Evolutionary conservation across 1,140 invertebrate species (phyloP).

Genomic region (Rhyzopertha dominica): DNA sequence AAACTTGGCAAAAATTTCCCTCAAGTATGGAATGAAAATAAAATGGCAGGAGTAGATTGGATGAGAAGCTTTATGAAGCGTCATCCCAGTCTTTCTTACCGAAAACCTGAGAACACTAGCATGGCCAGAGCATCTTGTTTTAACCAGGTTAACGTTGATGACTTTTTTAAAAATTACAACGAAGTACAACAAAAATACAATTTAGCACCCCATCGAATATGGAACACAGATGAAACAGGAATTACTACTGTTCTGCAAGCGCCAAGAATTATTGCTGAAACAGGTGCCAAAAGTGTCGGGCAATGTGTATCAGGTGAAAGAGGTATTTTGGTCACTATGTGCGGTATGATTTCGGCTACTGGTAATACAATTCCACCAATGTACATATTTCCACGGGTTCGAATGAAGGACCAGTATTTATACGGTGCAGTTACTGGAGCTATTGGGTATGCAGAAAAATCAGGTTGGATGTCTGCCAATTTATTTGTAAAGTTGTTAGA

Average conservation of each 20-base stretch:
- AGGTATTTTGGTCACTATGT: slow-evolving; percentile 39
- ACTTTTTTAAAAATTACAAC: slow-evolving; percentile 38
- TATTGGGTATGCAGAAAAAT: slow-evolving; percentile 18
- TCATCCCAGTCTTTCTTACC: slow-evolving; percentile 34
- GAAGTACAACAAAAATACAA: slow-evolving; percentile 25
- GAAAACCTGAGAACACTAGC: slow-evolving; percentile 40
- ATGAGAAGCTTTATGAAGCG: slow-evolving; percentile 37
- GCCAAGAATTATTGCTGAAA: slow-evolving; percentile 42
- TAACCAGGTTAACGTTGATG: slow-evolving; percentile 39
- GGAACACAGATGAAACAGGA: slow-evolving; percentile 46
- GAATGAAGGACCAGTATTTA: slow-evolving; percentile 35
- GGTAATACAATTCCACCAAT: slow-evolving; percentile 37
- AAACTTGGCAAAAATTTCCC: slow-evolving; percentile 27
- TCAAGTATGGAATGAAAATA: slow-evolving; percentile 34
- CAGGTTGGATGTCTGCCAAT: slow-evolving; percentile 12
- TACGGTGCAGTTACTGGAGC: slow-evolving; percentile 30
- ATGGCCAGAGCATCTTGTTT: slow-evolving; percentile 41
- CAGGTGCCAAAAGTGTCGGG: slow-evolving; percentile 42
- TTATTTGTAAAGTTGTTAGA: slow-evolving; percentile 13
- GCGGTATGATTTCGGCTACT: slow-evolving; percentile 36
- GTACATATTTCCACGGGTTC: slow-evolving; percentile 39
- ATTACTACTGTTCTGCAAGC: slow-evolving; percentile 46
- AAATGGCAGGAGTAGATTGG: slow-evolving; percentile 42
- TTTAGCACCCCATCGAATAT: slow-evolving; percentile 38
- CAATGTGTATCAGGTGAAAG: slow-evolving; percentile 42